Conservation (phyloP, 2,113 vertebrate genomes). For the Otocyon megalotis region DNA sequence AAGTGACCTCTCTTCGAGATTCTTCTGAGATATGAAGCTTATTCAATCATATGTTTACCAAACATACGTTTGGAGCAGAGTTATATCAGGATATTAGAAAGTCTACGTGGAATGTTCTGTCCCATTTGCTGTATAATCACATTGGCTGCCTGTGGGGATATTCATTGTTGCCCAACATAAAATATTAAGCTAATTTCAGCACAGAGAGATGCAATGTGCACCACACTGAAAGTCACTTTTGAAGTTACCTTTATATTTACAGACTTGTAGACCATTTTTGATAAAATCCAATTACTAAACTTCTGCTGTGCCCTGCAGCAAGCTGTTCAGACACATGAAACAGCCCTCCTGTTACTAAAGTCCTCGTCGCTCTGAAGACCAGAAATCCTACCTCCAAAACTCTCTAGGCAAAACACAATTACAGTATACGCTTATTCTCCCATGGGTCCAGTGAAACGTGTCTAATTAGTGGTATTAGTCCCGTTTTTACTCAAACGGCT, state of each 20-base stretch:
- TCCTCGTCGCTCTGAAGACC: slow-evolving; percentile 70
- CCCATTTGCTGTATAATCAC: slow-evolving; percentile 28
- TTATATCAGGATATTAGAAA: neutral
- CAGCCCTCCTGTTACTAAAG: slow-evolving; percentile 69
- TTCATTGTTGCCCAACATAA: slow-evolving; percentile 74
- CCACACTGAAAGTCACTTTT: slow-evolving; percentile 64
- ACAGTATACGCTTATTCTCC: slow-evolving; percentile 52
- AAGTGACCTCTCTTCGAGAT: neutral
- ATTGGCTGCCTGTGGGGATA: slow-evolving; percentile 40
- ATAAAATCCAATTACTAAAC: slow-evolving; percentile 78
- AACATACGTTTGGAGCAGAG: slow-evolving; percentile 51
- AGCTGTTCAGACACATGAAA: slow-evolving; percentile 70
- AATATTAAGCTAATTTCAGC: slow-evolving; percentile 78
- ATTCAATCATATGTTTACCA: slow-evolving; percentile 44
- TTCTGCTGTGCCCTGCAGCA: slow-evolving; percentile 73
- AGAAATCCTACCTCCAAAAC: slow-evolving; percentile 70
- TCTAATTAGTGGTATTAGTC: slow-evolving; percentile 47
- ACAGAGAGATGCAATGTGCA: slow-evolving; percentile 54
- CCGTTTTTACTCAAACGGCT: slow-evolving; percentile 15
- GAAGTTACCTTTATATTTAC: slow-evolving; percentile 80
- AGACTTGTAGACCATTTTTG: slow-evolving; percentile 68
- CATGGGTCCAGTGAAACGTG: slow-evolving; percentile 12
- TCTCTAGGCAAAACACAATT: slow-evolving; percentile 78
- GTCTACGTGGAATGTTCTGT: neutral
- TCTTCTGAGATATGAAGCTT: slow-evolving; percentile 11